These are phyloP conservation scores for Chloroceryle aenea DNA, from an alignment of 2,113 vertebrate genomes.

Conservation along the genomic window DNA sequence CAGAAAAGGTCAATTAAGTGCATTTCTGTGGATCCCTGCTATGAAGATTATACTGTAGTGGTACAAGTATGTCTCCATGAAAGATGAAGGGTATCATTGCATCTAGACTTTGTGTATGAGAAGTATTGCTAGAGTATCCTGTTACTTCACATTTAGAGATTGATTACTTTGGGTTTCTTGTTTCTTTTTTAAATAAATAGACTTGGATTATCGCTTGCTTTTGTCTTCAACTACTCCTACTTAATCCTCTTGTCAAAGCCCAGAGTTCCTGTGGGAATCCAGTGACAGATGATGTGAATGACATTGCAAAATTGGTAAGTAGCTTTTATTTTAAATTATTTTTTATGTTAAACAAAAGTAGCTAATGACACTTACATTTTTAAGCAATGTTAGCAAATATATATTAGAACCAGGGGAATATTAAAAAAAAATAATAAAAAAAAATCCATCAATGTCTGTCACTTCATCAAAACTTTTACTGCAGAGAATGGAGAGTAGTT, in stretches of 20 bases:
- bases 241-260: constrained; percentile 79
- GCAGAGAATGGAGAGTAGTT: neutral
- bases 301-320: constrained; percentile 82
- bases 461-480: neutral
- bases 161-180: constrained; percentile 1
- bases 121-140: neutral
- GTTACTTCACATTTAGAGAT: neutral
- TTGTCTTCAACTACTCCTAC: constrained; percentile 84
- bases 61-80: neutral
- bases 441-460: neutral
- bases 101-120: neutral
- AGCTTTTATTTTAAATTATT: neutral
- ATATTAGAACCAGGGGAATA: neutral
- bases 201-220: constrained; percentile 88
- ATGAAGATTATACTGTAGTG: neutral
- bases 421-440: neutral
- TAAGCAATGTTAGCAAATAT: neutral
- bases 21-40: neutral
- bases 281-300: constrained; percentile 85
- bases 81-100: neutral
- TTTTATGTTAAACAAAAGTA: neutral
- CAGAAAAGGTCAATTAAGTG: neutral
- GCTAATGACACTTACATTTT: neutral
- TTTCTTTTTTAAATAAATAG: constrained; percentile 42
- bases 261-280: constrained; percentile 79